Base-by-base conservation (phyloP, 1,140 invertebrate species). In the Choristoneura fumiferana region DNA sequence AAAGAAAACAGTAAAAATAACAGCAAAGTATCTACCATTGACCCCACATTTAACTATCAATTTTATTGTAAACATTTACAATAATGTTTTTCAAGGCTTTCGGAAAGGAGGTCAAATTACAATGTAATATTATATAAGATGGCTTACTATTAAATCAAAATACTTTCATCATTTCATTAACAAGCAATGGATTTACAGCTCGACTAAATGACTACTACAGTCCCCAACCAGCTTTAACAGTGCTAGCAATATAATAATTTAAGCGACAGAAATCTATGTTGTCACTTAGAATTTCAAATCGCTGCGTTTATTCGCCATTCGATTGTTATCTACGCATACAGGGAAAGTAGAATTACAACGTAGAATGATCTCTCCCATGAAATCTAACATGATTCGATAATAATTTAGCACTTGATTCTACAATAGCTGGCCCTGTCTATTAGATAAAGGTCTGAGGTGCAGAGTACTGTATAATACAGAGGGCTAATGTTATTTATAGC, bases 321-420 rank as follows among this genome's bases (percentile, higher is more conserved):
- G 73, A 79, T 78, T 60, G 65, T 71, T 77, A 76, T 78, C 76
- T 67, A 40, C 12, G 43, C 43, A 29, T 22, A 45, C 43, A 64
- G 70, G 58, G 74, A 75, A 75, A 72, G 66, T 73, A 54, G 49
- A 54, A 14, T 54, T 54, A 36, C 52, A 36, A 8, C 12, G 57
- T 60, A 64, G 68, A 75, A 71, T 70, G 69, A 67, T 71, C 65
- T 63, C 62, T 65, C 58, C 62, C 67, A 58, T 69, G 64, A 76
- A 74, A 80, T 73, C 69, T 69, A 59, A 71, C 69, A 58, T 70
- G 74, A 77, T 79, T 72, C 67, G 57, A 76, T 75, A 70, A 78
- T 80, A 80, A 80, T 77, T 82, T 78, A 82, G 69, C 76, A 78
- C 69, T 76, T 72, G 70, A 72, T 72, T 71, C 66, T 68, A 81